Conservation (phyloP, 1,140 invertebrate genomes). For the Phymastichus coffea region DNA sequence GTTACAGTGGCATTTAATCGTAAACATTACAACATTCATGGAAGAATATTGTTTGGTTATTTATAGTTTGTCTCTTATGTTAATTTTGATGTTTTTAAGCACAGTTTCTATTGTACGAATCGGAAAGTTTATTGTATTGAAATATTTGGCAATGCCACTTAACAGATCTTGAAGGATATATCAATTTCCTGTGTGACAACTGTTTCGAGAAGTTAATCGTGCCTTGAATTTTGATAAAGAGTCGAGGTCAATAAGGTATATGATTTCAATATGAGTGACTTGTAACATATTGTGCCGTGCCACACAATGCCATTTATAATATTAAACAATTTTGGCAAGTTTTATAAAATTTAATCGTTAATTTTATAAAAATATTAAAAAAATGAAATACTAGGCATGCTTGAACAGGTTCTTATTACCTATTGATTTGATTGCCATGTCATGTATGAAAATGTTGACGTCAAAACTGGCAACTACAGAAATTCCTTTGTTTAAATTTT, state of each 20-base stretch:
- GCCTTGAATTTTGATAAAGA: constrained; percentile 24
- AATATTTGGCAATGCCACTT: neutral
- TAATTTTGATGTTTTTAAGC: too few relatives aligned
- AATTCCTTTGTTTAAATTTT: neutral
- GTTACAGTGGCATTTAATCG: too few relatives aligned
- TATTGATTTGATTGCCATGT: too few relatives aligned
- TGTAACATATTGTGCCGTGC: constrained; percentile 19
- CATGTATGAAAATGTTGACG: too few relatives aligned
- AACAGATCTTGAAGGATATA: constrained; percentile 7
- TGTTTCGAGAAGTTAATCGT: constrained; percentile 14
- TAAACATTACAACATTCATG: too few relatives aligned
- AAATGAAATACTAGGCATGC: neutral
- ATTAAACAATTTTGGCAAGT: constrained; percentile 4
- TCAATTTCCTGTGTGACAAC: constrained; percentile 12
- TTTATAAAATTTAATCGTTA: too few relatives aligned
- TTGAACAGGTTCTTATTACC: too few relatives aligned
- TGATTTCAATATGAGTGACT: constrained; percentile 23
- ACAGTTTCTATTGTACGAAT: too few relatives aligned
- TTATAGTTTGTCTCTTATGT: too few relatives aligned
- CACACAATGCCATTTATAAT: constrained; percentile 26
- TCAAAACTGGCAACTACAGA: too few relatives aligned
- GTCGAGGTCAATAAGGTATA: constrained; percentile 11
- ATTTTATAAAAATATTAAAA: constrained; percentile 5
- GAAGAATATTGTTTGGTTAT: too few relatives aligned
- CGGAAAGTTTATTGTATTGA: neutral